These are phyloP conservation scores for Philereme vetulata DNA, from an alignment of 2,888 invertebrate genomes.

Conservation along the genomic window DNA sequence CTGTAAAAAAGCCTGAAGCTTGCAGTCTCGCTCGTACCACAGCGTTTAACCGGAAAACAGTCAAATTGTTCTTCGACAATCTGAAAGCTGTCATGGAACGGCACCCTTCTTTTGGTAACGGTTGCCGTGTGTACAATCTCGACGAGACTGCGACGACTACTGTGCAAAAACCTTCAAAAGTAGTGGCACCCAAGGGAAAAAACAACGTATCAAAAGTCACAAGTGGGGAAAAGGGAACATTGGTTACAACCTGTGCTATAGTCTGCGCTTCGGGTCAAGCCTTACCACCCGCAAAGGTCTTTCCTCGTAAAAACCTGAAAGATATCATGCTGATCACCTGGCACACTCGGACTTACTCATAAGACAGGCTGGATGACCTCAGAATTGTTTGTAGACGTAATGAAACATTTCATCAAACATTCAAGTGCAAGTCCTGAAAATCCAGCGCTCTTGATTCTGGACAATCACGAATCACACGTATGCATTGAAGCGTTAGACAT, in stretches of 20 bases:
- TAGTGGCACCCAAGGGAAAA: conserved; percentile 23
- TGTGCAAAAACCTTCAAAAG: conserved; percentile 12
- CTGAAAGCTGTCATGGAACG: conserved; percentile 29
- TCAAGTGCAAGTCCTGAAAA: too few species aligned
- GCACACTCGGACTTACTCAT: too few species aligned
- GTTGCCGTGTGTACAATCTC: conserved; percentile 16
- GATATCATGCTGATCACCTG: too few species aligned
- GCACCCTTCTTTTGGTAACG: conserved; percentile 12
- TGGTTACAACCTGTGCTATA: too few species aligned
- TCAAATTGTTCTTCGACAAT: conserved; percentile 31
- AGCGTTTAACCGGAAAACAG: conserved; percentile 30
- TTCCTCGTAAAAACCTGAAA: too few species aligned
- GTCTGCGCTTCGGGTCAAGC: too few species aligned
- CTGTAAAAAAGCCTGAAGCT: conserved; percentile 26
- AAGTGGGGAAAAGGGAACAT: too few species aligned
- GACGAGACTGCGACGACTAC: conserved; percentile 35
- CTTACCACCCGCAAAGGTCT: too few species aligned
- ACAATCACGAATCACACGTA: conserved; percentile 52
- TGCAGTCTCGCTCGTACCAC: conserved; percentile 35
- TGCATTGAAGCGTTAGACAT: conserved; percentile 37
- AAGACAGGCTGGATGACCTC: too few species aligned
- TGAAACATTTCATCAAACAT: too few species aligned
- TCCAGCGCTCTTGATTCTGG: too few species aligned
- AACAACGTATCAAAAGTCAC: neutral
- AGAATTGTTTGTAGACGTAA: too few species aligned